These are phyloP conservation scores for Rhabdornis inornatus DNA, from an alignment of 2,113 vertebrate genomes.

Conservation along the genomic window DNA sequence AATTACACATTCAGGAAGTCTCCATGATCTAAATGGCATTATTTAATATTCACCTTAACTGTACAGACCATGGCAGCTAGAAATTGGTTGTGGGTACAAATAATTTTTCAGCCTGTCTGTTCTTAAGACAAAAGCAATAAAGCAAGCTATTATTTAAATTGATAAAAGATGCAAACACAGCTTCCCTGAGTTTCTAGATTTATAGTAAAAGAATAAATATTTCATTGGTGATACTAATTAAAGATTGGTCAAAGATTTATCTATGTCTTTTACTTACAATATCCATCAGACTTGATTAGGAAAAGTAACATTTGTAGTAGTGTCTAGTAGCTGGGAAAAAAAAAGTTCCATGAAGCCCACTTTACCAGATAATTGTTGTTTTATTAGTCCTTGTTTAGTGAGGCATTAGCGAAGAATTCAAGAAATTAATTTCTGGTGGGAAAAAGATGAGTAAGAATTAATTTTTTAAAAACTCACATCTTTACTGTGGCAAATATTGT, in stretches of 20 bases:
- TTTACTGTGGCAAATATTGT: background rate
- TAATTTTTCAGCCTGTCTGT: slow-evolving; percentile 52
- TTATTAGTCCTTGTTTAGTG: background rate
- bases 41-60: slow-evolving; percentile 68
- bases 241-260: slow-evolving; percentile 73
- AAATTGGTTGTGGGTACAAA: background rate
- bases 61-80: background rate
- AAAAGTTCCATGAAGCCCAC: background rate
- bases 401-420: background rate
- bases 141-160: slow-evolving; percentile 72
- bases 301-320: slow-evolving; percentile 63
- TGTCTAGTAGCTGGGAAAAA: background rate
- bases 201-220: slow-evolving; percentile 77
- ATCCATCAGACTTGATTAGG: slow-evolving; percentile 60
- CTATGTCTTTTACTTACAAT: slow-evolving; percentile 60
- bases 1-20: background rate
- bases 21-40: background rate
- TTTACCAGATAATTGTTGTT: background rate
- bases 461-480: background rate
- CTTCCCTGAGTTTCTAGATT: slow-evolving; percentile 68
- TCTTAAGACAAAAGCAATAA: slow-evolving; percentile 68
- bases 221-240: slow-evolving; percentile 73
- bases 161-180: slow-evolving; percentile 70
- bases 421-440: background rate
- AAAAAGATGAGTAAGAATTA: background rate